Evolutionary conservation across 2,888 invertebrate species (phyloP), one percentile per base, ranked within the genome.

Genomic region (Ctena decussata): DNA sequence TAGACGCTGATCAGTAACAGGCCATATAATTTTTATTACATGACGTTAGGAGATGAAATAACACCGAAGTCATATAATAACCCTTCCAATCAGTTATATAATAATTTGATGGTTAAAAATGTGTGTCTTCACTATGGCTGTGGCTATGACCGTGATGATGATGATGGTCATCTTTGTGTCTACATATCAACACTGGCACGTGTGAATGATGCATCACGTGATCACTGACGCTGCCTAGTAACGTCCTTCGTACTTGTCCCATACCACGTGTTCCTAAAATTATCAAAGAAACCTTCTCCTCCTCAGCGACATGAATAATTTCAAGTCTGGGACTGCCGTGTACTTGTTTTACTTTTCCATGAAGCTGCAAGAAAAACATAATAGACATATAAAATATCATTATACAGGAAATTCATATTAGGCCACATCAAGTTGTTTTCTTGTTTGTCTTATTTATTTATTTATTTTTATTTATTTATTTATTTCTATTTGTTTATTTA

Each of bases 201-300:
- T 86, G 87, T 2, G 90, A 87, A 75, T 90, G 90, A 49, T 90
- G 90, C 21, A 90, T 75, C 82, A 90, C 85, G 84, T 90, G 89
- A 77, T 90, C 90, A 76, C 90, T 90, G 44, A 90, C 87, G 79
- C 90, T 90, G 82, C 90, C 90, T 18, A 90, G 76, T 21, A 90
- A 80, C 24, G 90, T 90, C 15, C 90, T 84, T 37, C 80, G 75
- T 39, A 90, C 71, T n/a, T 74, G 84, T 8, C 90, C 90, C 87
- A 87, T 87, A 44, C 90, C 86, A 72, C 85, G 81, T 71, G 85
- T 84, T n/a, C 89, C 89, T 30, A 82, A 86, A 15, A 90, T 80
- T 11, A 90, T 90, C 77, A 87, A 60, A 27, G 70, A 73, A 2
- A 77, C 90, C n/a, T 86, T 83, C 12, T 87, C 89, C 32, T 90